Conservation (phyloP, 2,113 vertebrate genomes). For the Ptyas mucosa region DNA sequence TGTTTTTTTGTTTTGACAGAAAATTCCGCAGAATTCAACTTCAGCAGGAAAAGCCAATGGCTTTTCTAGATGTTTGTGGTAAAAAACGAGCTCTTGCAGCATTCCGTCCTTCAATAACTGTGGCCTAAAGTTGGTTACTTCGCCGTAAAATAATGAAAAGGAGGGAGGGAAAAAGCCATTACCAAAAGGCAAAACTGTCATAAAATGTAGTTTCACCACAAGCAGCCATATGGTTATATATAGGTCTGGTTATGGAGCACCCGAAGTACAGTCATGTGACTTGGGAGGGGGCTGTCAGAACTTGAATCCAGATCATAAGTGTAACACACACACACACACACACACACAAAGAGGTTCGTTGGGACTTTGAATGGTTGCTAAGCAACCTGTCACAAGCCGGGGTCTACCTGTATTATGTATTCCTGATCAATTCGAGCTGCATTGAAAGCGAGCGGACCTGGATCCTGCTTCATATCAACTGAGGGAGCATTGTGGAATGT, state of each 20-base stretch:
- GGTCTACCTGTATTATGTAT: no score
- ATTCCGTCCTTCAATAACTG: background rate
- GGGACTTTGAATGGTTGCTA: background rate
- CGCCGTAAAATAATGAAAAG: background rate
- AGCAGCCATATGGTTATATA: no score
- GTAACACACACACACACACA: no score
- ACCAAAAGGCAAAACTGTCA: background rate
- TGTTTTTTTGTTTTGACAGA: background rate
- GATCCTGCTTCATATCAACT: background rate
- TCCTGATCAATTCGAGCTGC: background rate
- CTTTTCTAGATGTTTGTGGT: background rate
- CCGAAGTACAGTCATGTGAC: background rate
- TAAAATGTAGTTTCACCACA: background rate
- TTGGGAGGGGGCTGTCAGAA: background rate
- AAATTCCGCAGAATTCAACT: background rate
- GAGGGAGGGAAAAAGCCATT: background rate
- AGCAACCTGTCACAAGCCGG: no score
- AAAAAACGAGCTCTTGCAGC: background rate
- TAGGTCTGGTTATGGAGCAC: background rate
- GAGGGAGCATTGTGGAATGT: background rate
- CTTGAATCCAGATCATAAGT: no score
- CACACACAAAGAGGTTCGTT: background rate
- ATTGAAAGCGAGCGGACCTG: background rate
- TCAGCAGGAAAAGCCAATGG: background rate
- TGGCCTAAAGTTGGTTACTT: background rate